Conservation (phyloP, 2,113 vertebrate genomes). For the Xiphophorus maculatus region DNA sequence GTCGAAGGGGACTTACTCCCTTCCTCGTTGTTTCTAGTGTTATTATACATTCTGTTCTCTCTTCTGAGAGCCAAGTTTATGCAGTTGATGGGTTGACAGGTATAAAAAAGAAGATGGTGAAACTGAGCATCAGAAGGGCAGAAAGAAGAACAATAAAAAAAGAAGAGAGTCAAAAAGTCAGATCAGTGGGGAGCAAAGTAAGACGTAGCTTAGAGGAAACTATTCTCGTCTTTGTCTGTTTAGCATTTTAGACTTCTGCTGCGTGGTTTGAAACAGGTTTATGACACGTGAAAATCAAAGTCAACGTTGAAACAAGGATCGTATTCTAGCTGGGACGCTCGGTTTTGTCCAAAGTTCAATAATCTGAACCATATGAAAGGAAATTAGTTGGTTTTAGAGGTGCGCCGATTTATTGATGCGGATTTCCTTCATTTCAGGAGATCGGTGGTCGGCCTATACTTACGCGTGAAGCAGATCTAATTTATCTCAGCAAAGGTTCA, state of each 20-base stretch:
- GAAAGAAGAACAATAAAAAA: conserved; percentile 31
- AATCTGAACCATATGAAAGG: no score
- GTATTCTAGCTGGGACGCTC: no score
- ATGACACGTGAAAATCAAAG: not conserved
- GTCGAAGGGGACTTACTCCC: conserved; percentile 45
- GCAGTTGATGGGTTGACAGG: conserved; percentile 55
- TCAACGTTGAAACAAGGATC: no score
- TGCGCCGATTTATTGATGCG: no score
- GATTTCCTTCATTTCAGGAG: no score
- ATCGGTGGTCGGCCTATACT: no score
- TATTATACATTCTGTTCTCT: conserved; percentile 44
- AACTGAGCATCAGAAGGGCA: conserved; percentile 36
- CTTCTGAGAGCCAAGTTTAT: conserved; percentile 18
- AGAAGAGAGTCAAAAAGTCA: conserved; percentile 32
- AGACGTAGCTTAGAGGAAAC: conserved; percentile 32
- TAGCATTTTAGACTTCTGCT: conserved; percentile 14
- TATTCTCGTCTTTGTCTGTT: not conserved
- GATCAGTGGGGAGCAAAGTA: conserved; percentile 30
- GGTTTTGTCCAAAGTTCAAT: no score
- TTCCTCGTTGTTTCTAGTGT: conserved; percentile 46
- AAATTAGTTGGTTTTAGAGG: no score
- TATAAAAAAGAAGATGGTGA: conserved; percentile 18
- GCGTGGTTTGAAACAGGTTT: not conserved
- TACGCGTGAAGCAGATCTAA: no score
- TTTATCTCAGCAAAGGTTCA: no score